phyloP scores from a whole-genome alignment of 1,140 invertebrate species.

The Orchestia grillus region DNA sequence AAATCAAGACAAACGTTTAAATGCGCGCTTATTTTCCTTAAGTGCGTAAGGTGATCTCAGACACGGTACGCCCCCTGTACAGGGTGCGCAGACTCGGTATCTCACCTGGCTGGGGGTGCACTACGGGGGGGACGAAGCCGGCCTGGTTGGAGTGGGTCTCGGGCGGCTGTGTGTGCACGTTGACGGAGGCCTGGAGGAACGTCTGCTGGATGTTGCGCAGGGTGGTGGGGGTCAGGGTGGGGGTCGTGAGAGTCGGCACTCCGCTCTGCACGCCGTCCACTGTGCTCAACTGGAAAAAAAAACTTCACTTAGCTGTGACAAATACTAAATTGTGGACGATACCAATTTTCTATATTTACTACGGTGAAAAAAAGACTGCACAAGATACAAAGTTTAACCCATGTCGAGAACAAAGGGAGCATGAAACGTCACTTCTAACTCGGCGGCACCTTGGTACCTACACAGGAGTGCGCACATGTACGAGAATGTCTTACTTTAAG shows the following conservation, averaged over 20 bases:
- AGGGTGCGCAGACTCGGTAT: background rate
- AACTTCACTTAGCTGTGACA: background rate
- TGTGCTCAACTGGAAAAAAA: conserved; percentile 62
- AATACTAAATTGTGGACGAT: background rate
- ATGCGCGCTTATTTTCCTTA: too few relatives aligned
- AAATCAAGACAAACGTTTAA: too few relatives aligned
- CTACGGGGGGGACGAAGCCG: conserved; percentile 88
- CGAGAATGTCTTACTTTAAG: too few relatives aligned
- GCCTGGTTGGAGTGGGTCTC: conserved; percentile 83
- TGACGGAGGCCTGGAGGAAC: conserved; percentile 75
- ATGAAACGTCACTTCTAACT: background rate
- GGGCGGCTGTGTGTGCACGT: conserved; percentile 69
- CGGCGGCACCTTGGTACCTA: too few relatives aligned
- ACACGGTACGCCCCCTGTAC: too few relatives aligned
- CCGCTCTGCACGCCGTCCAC: conserved; percentile 72
- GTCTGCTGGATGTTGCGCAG: conserved; percentile 90
- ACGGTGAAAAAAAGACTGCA: background rate
- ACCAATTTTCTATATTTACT: background rate
- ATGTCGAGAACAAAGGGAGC: background rate
- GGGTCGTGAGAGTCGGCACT: conserved; percentile 89
- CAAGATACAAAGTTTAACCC: background rate
- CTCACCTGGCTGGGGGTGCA: conserved; percentile 64
- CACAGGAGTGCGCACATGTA: too few relatives aligned
- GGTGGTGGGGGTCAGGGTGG: conserved; percentile 93
- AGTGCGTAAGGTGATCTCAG: too few relatives aligned